These are phyloP conservation scores for Cerceris rybyensis DNA, from an alignment of 2,888 invertebrate genomes.

Conservation along the genomic window DNA sequence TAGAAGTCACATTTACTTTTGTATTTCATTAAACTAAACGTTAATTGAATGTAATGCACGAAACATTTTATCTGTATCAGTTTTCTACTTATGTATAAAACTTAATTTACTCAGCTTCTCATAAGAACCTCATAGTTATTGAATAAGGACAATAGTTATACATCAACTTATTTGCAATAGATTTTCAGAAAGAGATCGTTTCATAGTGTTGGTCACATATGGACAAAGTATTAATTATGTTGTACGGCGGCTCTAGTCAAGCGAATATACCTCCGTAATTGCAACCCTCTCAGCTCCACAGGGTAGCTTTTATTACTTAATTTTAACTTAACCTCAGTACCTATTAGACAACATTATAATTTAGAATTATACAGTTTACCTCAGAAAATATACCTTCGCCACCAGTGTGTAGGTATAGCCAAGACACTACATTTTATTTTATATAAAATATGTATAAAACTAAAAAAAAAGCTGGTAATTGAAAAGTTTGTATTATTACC, in stretches of 20 bases:
- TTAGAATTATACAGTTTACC: constrained; percentile 77
- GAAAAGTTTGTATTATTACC: constrained; percentile 67
- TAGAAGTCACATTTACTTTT: constrained; percentile 21
- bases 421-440: constrained; percentile 65
- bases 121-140: constrained; percentile 11
- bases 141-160: constrained; percentile 33
- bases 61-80: constrained; percentile 1
- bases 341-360: constrained; percentile 76
- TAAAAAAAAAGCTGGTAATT: constrained; percentile 40
- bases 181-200: constrained; percentile 28
- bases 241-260: constrained; percentile 81
- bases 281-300: constrained; percentile 26
- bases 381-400: constrained; percentile 69
- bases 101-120: constrained; percentile 8
- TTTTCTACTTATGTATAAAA: constrained; percentile 25
- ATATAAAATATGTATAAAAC: constrained; percentile 50
- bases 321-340: constrained; percentile 76
- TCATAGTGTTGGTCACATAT: constrained; percentile 67
- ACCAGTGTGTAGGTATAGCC: constrained; percentile 50
- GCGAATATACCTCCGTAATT: constrained; percentile 78
- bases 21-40: constrained; percentile 25
- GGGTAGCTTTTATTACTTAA: constrained; percentile 71
- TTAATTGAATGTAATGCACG: constrained; percentile 23
- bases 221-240: constrained; percentile 73
- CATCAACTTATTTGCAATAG: constrained; percentile 48